These are phyloP conservation scores for Arizona elegans DNA, from an alignment of 2,113 vertebrate genomes.

Conservation along the genomic window DNA sequence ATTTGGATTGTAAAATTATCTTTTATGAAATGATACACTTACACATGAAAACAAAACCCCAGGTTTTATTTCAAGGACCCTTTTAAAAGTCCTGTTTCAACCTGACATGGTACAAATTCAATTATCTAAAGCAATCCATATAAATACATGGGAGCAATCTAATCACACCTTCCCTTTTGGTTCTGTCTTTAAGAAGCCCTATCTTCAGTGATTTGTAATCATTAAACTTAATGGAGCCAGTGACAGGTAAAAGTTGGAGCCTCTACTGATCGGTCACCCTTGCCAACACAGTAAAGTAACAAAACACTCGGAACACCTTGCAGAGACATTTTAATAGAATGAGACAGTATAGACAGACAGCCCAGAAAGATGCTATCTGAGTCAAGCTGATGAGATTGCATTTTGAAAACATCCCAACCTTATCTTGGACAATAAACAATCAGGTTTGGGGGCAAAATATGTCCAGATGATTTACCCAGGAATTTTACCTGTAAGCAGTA, in stretches of 20 bases:
- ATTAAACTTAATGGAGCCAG: conserved; percentile 62
- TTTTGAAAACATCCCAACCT: conserved; percentile 63
- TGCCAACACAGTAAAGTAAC: conserved; percentile 35
- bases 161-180: conserved; percentile 3
- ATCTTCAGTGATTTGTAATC: conserved; percentile 37
- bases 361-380: conserved; percentile 67
- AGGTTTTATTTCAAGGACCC: background rate
- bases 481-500: conserved; percentile 58
- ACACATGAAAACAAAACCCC: background rate
- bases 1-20: background rate
- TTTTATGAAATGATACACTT: background rate
- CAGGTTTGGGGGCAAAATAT: conserved; percentile 50
- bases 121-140: conserved; percentile 2
- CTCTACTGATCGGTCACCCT: conserved; percentile 52
- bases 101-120: conserved; percentile 1
- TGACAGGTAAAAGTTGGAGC: conserved; percentile 45
- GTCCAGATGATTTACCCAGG: conserved; percentile 51
- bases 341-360: conserved; percentile 43
- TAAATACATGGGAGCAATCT: conserved; percentile 1
- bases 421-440: conserved; percentile 70
- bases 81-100: conserved; percentile 35
- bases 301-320: conserved; percentile 46
- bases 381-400: conserved; percentile 63
- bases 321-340: conserved; percentile 63
- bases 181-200: conserved; percentile 40